Percentiles rank a stretch among this genome's conserved stretches.
These are phyloP conservation scores for Porites divaricata DNA, from an alignment of 92 coral and sea anemone species.

Conservation along the genomic window DNA sequence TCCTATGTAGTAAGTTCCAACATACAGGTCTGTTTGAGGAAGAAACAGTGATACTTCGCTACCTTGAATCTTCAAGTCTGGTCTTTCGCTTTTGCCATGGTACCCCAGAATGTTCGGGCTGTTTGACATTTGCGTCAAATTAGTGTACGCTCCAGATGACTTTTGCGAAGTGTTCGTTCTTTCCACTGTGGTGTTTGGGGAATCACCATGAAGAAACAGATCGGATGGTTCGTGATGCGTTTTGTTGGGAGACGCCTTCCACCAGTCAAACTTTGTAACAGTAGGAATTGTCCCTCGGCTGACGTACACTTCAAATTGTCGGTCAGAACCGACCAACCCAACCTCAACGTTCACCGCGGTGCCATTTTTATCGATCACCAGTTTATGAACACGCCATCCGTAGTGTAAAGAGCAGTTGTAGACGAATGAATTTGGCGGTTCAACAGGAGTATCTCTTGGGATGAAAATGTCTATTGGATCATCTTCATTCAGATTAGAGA, in stretches of 20 bases:
- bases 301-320: constrained; percentile 26
- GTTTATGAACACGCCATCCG: constrained; percentile 67
- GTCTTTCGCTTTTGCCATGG: neutral
- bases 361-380: constrained; percentile 51
- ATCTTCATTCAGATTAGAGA: constrained; percentile 50
- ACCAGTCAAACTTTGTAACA: constrained; percentile 27
- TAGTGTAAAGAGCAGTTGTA: constrained; percentile 25
- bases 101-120: neutral
- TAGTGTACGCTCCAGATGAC: neutral
- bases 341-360: constrained; percentile 62
- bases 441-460: constrained; percentile 45
- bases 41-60: constrained; percentile 49
- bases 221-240: neutral
- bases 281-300: constrained; percentile 39
- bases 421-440: constrained; percentile 41
- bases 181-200: neutral
- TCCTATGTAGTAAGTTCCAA: constrained; percentile 54
- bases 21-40: constrained; percentile 45
- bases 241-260: constrained; percentile 17
- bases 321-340: neutral
- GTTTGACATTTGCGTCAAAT: constrained; percentile 5
- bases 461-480: constrained; percentile 63
- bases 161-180: neutral
- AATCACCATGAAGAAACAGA: too few relatives aligned
- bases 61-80: neutral